Percentiles rank a stretch among this genome's conserved stretches.
These are phyloP conservation scores for Phaethon lepturus DNA, from an alignment of 2,113 vertebrate species.

Conservation along the genomic window DNA sequence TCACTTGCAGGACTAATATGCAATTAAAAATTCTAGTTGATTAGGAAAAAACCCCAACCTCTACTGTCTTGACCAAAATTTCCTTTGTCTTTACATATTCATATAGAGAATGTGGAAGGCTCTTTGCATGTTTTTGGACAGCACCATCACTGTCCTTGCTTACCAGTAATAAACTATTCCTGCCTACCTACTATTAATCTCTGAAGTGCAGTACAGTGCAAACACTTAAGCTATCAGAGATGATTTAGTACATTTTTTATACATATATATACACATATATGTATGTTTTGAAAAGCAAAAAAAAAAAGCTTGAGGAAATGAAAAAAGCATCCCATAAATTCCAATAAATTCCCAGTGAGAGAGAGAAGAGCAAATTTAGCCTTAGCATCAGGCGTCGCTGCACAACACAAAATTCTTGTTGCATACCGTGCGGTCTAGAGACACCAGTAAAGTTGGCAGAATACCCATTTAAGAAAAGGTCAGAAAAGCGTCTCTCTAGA, in stretches of 20 bases:
- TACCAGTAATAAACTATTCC: neutral
- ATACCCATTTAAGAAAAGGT: neutral
- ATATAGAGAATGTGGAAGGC: neutral
- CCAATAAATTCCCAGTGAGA: neutral
- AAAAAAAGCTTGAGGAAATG: neutral
- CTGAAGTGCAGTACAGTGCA: neutral
- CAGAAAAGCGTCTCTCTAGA: neutral
- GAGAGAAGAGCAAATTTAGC: neutral
- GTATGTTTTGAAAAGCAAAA: neutral
- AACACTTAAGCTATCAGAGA: neutral
- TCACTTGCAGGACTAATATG: neutral
- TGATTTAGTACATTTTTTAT: neutral
- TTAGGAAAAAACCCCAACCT: neutral
- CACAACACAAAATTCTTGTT: neutral
- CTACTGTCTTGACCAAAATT: neutral
- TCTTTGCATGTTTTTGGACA: neutral
- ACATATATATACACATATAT: neutral
- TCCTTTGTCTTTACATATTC: neutral
- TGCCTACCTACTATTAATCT: neutral
- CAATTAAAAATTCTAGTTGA: neutral
- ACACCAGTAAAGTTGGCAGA: neutral
- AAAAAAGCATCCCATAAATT: neutral
- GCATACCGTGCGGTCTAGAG: neutral
- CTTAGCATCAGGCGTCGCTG: neutral
- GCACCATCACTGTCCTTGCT: neutral